Evolutionary conservation across 2,797 vertebrate genomes (phyloP).

Genomic region (Potorous gilbertii): DNA sequence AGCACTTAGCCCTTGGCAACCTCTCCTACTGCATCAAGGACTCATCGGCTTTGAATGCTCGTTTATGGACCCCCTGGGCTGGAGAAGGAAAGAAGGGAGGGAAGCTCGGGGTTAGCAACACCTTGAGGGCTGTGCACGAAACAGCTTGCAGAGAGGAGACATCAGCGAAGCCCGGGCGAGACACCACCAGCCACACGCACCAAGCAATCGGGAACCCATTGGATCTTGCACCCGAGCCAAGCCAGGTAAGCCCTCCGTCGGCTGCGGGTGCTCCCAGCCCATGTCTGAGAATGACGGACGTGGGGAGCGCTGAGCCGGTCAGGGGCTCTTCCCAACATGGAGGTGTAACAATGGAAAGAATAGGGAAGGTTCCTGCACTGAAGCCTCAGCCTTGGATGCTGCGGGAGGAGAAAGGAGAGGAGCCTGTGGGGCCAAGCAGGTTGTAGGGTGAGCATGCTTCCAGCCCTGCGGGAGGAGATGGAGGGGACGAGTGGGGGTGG

Average conservation of each 20-base stretch:
- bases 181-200: conserved; percentile 14
- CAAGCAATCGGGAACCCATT: conserved; percentile 17
- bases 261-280: background rate
- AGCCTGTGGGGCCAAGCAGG: conserved; percentile 32
- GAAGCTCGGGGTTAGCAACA: conserved; percentile 10
- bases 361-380: background rate
- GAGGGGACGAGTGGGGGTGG: background rate
- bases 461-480: background rate
- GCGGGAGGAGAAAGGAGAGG: background rate
- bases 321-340: conserved; percentile 48
- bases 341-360: conserved; percentile 71
- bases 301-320: conserved; percentile 18
- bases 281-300: background rate
- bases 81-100: conserved; percentile 12
- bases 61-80: background rate
- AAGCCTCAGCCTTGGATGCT: background rate
- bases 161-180: background rate
- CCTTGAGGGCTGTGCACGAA: conserved; percentile 20
- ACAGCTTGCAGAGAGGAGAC: background rate
- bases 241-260: conserved; percentile 69
- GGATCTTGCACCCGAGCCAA: conserved; percentile 21
- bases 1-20: conserved; percentile 3
- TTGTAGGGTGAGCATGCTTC: conserved; percentile 29
- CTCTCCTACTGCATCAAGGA: background rate
- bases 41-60: background rate